These are phyloP conservation scores for Mastomys natalensis DNA, from an alignment of 2,113 vertebrate genomes.

Conservation along the genomic window DNA sequence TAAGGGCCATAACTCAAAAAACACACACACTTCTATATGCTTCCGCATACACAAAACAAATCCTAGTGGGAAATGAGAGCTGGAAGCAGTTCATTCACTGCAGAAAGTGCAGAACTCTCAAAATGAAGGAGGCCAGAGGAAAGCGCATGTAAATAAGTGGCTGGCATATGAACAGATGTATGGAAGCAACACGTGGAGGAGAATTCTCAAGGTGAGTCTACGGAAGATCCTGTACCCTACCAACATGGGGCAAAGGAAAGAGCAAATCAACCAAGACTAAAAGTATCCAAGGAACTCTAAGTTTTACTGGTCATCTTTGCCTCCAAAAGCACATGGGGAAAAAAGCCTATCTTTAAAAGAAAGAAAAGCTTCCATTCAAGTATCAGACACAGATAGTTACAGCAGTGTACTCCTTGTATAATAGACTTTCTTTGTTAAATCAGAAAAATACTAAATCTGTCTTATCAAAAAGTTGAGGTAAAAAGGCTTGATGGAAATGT, in stretches of 20 bases:
- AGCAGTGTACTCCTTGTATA: background rate
- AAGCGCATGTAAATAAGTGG: background rate
- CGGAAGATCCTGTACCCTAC: background rate
- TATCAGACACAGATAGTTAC: background rate
- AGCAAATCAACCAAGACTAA: background rate
- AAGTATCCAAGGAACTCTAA: background rate
- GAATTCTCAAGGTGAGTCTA: background rate
- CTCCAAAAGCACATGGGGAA: background rate
- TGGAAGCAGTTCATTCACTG: background rate
- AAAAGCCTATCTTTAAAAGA: background rate
- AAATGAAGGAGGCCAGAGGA: background rate
- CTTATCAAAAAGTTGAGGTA: background rate
- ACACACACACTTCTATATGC: background rate
- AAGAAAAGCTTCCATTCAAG: background rate
- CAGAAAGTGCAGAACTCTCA: constrained; percentile 1
- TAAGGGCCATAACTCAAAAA: constrained; percentile 20
- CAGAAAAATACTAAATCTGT: constrained; percentile 57
- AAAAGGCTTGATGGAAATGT: background rate
- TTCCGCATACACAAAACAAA: background rate
- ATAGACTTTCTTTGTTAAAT: background rate
- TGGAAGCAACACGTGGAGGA: background rate
- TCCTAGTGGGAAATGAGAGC: background rate
- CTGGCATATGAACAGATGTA: background rate
- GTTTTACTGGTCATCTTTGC: constrained; percentile 21
- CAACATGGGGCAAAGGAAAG: background rate